These are phyloP conservation scores for Clepsis dumicolana DNA, from an alignment of 2,888 invertebrate species.

Conservation along the genomic window DNA sequence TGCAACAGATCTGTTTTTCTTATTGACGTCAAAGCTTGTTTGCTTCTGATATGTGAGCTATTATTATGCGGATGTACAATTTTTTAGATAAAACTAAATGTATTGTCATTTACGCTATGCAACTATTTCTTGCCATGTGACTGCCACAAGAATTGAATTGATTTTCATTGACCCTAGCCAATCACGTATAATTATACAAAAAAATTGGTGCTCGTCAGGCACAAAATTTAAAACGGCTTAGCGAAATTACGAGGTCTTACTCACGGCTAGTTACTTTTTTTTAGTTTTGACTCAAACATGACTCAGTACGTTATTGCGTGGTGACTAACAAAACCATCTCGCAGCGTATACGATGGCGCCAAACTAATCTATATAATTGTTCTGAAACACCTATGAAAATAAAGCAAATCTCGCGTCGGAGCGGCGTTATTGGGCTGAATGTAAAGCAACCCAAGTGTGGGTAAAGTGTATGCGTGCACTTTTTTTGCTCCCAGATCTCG, in stretches of 20 bases:
- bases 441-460: slow-evolving; percentile 26
- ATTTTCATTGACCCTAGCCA: not conserved
- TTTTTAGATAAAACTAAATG: too few species aligned
- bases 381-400: slow-evolving; percentile 20
- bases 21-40: slow-evolving; percentile 16
- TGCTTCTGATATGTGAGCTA: not conserved
- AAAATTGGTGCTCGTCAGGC: not conserved
- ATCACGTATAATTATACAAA: not conserved
- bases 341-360: slow-evolving; percentile 26
- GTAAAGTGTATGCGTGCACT: slow-evolving; percentile 64
- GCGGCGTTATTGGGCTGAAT: slow-evolving; percentile 2
- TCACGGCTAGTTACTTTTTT: slow-evolving; percentile 65
- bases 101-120: too few species aligned
- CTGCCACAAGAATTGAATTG: not conserved
- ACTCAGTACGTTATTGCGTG: slow-evolving; percentile 73
- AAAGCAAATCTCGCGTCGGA: slow-evolving; percentile 13
- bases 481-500: slow-evolving; percentile 70
- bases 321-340: slow-evolving; percentile 61
- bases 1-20: slow-evolving; percentile 5
- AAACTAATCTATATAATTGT: slow-evolving; percentile 29
- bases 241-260: slow-evolving; percentile 55
- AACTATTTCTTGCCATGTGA: too few species aligned
- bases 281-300: slow-evolving; percentile 77
- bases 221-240: slow-evolving; percentile 22
- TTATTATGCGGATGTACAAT: not conserved